Percentiles rank a stretch among this genome's conserved stretches.
phyloP scores from a whole-genome alignment of 92 coral and sea anemone species.

The Palythoa grandis region DNA sequence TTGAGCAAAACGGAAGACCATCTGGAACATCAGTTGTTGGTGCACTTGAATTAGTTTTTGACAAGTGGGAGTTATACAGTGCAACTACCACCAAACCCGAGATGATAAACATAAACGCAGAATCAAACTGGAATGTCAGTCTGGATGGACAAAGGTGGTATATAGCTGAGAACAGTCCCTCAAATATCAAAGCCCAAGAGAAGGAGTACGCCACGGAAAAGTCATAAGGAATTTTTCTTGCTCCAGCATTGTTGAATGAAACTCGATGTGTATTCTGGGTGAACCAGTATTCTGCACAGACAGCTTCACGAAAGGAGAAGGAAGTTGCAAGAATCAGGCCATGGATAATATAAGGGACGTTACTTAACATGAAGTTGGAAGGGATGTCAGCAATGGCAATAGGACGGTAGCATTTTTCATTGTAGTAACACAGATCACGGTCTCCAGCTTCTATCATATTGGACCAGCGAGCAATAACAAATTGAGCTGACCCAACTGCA shows the following conservation, averaged over 20 bases:
- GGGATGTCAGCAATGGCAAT: conserved; percentile 87
- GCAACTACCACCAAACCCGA: conserved; percentile 89
- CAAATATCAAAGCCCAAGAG: conserved; percentile 90
- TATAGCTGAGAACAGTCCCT: conserved; percentile 91
- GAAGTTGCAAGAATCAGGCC: conserved; percentile 80
- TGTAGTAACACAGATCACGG: conserved; percentile 95
- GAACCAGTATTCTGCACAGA: conserved; percentile 51
- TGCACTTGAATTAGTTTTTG: conserved; percentile 38
- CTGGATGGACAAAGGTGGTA: conserved; percentile 96
- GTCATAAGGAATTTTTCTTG: conserved; percentile 62
- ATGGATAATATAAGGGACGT: conserved; percentile 83
- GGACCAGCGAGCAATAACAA: conserved; percentile 92
- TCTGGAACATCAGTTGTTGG: conserved; percentile 4
- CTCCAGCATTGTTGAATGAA: conserved; percentile 2
- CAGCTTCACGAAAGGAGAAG: conserved; percentile 88
- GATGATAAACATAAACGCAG: conserved; percentile 98
- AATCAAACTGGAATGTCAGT: conserved; percentile 97
- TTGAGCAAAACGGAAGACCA: conserved; percentile 16
- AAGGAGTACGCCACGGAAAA: conserved; percentile 90
- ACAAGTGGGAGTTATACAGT: conserved; percentile 72
- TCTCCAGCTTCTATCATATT: conserved; percentile 88
- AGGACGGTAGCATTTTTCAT: conserved; percentile 92
- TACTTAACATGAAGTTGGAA: conserved; percentile 89
- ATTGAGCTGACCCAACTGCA: conserved; percentile 93
- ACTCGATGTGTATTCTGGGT: conserved; percentile 16